Evolutionary conservation across 1,140 invertebrate genomes (phyloP).

Genomic region (Ceratoteleas bidentatus): DNA sequence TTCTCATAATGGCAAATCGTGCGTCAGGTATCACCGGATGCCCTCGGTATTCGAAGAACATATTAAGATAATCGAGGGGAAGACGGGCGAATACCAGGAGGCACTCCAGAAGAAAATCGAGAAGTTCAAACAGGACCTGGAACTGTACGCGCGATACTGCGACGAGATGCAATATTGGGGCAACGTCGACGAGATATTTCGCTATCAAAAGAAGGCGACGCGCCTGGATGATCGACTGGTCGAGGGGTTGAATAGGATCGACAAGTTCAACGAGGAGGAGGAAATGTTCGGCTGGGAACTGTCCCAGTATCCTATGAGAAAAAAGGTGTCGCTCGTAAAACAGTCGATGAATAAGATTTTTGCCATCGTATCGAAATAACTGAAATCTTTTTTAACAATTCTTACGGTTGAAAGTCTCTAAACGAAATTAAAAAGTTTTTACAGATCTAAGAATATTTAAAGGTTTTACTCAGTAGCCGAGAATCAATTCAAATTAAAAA

Average conservation of each 20-base stretch:
- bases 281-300: conserved; percentile 93
- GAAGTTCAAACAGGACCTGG: conserved; percentile 90
- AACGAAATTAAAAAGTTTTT: too few relatives aligned
- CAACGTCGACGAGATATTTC: conserved; percentile 91
- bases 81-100: conserved; percentile 93
- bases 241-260: conserved; percentile 89
- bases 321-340: too few relatives aligned
- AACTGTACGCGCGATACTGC: conserved; percentile 89
- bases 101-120: conserved; percentile 86
- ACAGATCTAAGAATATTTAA: too few relatives aligned
- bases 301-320: conserved; percentile 93
- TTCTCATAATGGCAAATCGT: too few relatives aligned
- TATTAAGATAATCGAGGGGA: conserved; percentile 88
- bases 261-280: conserved; percentile 96
- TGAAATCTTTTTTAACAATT: too few relatives aligned
- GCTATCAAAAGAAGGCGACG: conserved; percentile 91
- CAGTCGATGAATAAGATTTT: too few relatives aligned
- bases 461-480: too few relatives aligned
- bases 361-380: too few relatives aligned
- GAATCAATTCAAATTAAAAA: too few relatives aligned
- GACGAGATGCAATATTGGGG: conserved; percentile 94
- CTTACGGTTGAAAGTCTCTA: too few relatives aligned
- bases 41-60: conserved; percentile 91
- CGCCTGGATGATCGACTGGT: conserved; percentile 86
- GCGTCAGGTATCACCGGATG: conserved; percentile 86